These are phyloP conservation scores for Herpetotheres cachinnans DNA, from an alignment of 2,113 vertebrate genomes.

Conservation along the genomic window DNA sequence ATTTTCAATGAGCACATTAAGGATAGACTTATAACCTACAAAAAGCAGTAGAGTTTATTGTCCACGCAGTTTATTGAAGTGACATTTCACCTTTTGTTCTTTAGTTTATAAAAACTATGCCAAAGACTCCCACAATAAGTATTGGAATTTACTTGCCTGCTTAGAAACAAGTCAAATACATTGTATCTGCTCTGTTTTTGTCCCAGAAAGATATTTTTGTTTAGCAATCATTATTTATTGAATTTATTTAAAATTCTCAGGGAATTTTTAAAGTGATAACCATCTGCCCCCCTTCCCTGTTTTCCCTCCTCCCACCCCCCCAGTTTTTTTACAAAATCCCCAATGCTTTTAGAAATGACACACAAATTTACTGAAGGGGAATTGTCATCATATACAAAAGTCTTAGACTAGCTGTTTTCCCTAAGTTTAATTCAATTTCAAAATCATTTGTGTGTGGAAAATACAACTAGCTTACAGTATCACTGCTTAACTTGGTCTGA, in stretches of 20 bases:
- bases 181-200: not conserved
- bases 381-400: not conserved
- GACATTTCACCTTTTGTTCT: not conserved
- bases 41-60: not conserved
- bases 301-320: not conserved
- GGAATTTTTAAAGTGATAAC: not conserved
- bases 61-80: not conserved
- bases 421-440: not conserved
- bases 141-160: not conserved
- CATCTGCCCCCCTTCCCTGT: not conserved
- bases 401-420: not conserved
- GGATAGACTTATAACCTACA: not conserved
- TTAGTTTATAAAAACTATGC: not conserved
- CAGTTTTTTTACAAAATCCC: not conserved
- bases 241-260: not conserved
- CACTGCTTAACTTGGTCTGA: not conserved
- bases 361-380: not conserved
- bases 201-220: not conserved
- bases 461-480: not conserved
- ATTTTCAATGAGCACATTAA: not conserved
- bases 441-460: not conserved
- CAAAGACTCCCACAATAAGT: not conserved
- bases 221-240: not conserved
- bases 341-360: not conserved
- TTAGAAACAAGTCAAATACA: not conserved